phyloP scores from a whole-genome alignment of 1,140 invertebrate genomes.

The Mamestra configurata region DNA sequence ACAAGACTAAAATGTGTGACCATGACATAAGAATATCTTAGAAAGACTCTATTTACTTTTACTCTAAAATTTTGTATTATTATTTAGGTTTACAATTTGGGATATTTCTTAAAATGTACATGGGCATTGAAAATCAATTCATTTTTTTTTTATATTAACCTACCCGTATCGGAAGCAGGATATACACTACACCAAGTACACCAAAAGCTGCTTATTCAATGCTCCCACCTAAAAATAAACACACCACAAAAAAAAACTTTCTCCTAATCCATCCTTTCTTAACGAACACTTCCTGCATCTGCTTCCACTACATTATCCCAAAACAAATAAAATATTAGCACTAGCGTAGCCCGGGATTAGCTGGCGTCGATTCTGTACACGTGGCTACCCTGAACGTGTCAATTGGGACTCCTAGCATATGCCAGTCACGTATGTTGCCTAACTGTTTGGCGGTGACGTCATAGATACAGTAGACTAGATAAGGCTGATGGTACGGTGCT shows the following conservation, averaged over 20 bases:
- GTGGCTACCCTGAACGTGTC: slow-evolving; percentile 64
- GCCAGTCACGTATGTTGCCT: slow-evolving; percentile 71
- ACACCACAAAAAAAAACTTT: not conserved
- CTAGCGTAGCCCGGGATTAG: slow-evolving; percentile 48
- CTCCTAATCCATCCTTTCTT: not conserved
- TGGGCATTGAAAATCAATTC: no score
- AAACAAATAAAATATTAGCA: slow-evolving; percentile 54
- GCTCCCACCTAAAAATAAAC: no score
- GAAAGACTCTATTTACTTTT: no score
- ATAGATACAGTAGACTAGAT: slow-evolving; percentile 52
- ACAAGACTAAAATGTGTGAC: no score
- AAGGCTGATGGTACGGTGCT: not conserved
- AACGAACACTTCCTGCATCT: slow-evolving; percentile 5
- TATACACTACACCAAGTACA: no score
- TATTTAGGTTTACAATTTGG: no score
- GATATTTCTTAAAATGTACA: no score
- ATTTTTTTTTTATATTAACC: no score
- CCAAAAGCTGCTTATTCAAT: no score
- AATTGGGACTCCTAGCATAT: slow-evolving; percentile 64
- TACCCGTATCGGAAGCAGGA: no score
- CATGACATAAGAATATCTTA: no score
- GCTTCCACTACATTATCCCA: not conserved
- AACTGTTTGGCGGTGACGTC: slow-evolving; percentile 68
- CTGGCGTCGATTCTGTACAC: slow-evolving; percentile 65
- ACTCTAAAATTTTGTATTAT: no score